Evolutionary conservation across 2,888 invertebrate species (phyloP).

Genomic region (Torymus auratus): DNA sequence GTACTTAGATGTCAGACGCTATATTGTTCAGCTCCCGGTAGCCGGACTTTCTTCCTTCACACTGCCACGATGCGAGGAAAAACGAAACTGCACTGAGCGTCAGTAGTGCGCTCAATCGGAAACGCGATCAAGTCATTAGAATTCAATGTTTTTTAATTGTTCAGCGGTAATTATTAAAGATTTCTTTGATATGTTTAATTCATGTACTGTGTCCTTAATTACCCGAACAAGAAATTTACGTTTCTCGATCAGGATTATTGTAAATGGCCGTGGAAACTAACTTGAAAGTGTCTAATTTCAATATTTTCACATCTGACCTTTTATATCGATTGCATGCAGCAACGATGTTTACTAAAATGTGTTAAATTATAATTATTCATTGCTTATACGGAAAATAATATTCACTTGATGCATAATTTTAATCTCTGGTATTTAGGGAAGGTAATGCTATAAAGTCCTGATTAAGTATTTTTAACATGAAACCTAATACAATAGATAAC

Average conservation of each 20-base stretch:
- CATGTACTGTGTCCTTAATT: conserved; percentile 38
- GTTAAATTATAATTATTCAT: too few relatives aligned
- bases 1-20: background rate
- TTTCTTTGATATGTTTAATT: conserved; percentile 48
- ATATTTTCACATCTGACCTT: too few relatives aligned
- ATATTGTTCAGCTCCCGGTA: background rate
- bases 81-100: conserved; percentile 27
- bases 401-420: too few relatives aligned
- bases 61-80: background rate
- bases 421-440: too few relatives aligned
- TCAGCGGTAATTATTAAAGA: conserved; percentile 40
- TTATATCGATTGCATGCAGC: too few relatives aligned
- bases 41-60: background rate
- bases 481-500: too few relatives aligned
- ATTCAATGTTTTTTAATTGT: conserved; percentile 48
- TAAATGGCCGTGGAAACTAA: background rate
- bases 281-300: background rate
- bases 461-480: too few relatives aligned
- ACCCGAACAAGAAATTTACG: conserved; percentile 19
- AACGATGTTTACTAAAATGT: too few relatives aligned
- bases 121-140: conserved; percentile 32
- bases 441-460: too few relatives aligned
- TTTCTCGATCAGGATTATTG: conserved; percentile 9
- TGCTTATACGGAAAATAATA: too few relatives aligned
- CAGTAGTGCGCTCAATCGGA: conserved; percentile 37